phyloP scores from a whole-genome alignment of 2,113 vertebrate genomes.

The Odobenus rosmarus region DNA sequence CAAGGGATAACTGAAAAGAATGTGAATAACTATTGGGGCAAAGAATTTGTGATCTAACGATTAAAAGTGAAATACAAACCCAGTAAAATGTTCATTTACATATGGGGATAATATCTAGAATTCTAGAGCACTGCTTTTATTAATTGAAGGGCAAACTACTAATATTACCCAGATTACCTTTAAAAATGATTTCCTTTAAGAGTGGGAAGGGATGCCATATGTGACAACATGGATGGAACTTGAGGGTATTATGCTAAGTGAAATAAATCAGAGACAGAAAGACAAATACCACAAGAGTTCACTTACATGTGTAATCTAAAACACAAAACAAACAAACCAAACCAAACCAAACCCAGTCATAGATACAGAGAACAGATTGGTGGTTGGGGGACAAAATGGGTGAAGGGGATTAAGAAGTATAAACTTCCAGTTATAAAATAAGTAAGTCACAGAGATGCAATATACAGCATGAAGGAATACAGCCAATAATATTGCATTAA shows the following conservation, averaged over 20 bases:
- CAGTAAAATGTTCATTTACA: slow-evolving; percentile 14
- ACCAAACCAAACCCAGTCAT: background rate
- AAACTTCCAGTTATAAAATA: background rate
- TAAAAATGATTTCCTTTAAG: slow-evolving; percentile 49
- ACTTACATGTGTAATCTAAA: background rate
- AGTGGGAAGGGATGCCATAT: background rate
- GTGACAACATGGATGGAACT: background rate
- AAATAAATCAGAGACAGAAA: background rate
- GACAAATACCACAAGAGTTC: background rate
- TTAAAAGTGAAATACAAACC: slow-evolving; percentile 25
- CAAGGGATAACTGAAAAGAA: background rate
- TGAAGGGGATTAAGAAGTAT: background rate
- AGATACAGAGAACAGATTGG: background rate
- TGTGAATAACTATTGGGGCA: background rate
- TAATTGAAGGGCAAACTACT: background rate
- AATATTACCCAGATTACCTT: slow-evolving; percentile 24
- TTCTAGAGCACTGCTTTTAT: slow-evolving; percentile 11
- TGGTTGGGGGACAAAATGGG: background rate
- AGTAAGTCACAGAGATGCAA: background rate
- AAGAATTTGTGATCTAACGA: background rate
- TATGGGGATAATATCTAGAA: background rate
- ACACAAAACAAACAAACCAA: background rate
- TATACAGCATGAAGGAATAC: background rate
- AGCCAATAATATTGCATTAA: background rate
- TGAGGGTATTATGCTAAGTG: background rate